phyloP scores from a whole-genome alignment of 2,113 vertebrate species.

The sheep (Ovis aries) region DNA sequence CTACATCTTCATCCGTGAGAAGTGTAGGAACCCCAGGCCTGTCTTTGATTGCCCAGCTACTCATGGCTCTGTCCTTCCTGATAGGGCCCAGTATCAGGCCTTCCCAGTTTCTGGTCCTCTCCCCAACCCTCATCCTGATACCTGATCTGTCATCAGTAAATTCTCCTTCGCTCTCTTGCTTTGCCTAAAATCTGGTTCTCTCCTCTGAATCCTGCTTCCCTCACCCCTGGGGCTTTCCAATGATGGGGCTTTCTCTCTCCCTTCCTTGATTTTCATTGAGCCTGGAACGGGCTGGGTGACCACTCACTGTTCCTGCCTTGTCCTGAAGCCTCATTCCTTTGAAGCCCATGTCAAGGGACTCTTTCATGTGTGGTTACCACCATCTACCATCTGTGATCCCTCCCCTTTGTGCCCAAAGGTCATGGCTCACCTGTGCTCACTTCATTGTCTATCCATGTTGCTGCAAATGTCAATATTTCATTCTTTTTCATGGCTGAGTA shows the following conservation, averaged over 20 bases:
- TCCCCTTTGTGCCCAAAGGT: neutral
- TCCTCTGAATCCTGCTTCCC: neutral
- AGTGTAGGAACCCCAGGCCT: neutral
- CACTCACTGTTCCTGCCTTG: neutral
- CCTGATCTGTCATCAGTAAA: neutral
- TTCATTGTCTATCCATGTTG: neutral
- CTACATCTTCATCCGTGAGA: accelerated
- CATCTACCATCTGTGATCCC: neutral
- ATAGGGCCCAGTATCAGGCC: neutral
- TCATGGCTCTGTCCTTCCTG: neutral
- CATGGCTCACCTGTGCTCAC: neutral
- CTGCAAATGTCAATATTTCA: neutral
- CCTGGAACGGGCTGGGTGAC: neutral
- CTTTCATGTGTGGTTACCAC: neutral
- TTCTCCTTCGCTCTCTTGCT: neutral
- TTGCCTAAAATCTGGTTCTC: neutral
- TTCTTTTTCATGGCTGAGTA: neutral
- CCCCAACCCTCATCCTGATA: neutral
- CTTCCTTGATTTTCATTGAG: too few relatives aligned
- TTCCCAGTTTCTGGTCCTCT: neutral
- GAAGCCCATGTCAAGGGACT: accelerated
- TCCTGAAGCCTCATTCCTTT: neutral
- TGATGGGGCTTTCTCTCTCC: neutral
- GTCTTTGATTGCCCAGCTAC: neutral
- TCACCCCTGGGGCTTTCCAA: neutral